Base-by-base conservation (phyloP, 2,888 invertebrate genomes). In the Schizotus pectinicornis region DNA sequence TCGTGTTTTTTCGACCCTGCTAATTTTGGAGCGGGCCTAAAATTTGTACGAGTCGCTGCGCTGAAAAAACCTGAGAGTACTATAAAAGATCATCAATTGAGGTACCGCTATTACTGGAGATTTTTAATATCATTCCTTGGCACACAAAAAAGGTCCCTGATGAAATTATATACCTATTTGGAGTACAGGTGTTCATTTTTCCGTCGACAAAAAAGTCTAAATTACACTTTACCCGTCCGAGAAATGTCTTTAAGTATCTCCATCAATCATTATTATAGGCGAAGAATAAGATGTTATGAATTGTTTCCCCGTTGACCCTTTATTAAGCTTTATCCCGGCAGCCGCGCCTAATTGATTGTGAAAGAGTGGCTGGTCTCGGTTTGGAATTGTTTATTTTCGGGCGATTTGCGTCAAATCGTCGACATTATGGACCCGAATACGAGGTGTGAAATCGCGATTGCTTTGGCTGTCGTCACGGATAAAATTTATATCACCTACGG, bases 171-270 rank as follows among this genome's bases (percentile, higher is more conserved):
- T 41, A 22, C 22, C 22, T 22, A 54, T 52, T 50, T 37, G 48
- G 52, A 34, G 38, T 56, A 48, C 60, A 60, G 62, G 61, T 62
- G 59, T 58, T 62, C 58, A 59, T 63, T 63, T 63, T 51, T 57
- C 51, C 50, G 63, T 43, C 61, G 59, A 61, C 35, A 67, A 65
- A 67, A 67, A 65, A 56, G 52, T 45, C 62, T 58, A 63, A 67
- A 67, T 64, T 65, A 67, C 61, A 63, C 62, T 65, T 65, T 62
- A 65, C 59, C 46, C 59, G 61, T 51, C 49, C 59, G 64, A 58
- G 59, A 67, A 62, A 65, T 67, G 67, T 65, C 64, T 63, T 57
- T 65, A 64, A 64, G 54, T 53, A 57, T 59, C 50, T 49, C 51
- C 56, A 56, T 59, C 59, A 41, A 59, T 59, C 59, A 59, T 54